Percentiles rank a stretch among this genome's conserved stretches.
Conservation (phyloP, 2,888 invertebrate species). For the Diploptera punctata region DNA sequence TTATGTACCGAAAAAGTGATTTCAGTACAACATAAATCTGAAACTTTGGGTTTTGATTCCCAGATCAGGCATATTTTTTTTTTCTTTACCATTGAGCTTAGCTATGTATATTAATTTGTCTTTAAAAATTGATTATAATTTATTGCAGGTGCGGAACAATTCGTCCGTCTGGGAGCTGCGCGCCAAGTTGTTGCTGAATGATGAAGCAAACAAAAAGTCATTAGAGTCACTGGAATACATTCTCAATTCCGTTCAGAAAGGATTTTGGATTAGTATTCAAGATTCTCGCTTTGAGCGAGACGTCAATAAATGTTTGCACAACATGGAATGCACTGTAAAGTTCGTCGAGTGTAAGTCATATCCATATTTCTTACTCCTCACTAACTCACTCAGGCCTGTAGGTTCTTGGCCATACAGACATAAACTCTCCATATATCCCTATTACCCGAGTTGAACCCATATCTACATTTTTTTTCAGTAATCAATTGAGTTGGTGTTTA, state of each 20-base stretch:
- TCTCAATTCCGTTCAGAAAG: slow-evolving; percentile 77
- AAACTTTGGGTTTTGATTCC: background rate
- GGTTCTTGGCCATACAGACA: too few relatives aligned
- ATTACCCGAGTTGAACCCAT: background rate
- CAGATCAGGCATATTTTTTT: background rate
- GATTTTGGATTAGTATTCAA: slow-evolving; percentile 73
- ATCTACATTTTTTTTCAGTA: background rate
- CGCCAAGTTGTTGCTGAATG: slow-evolving; percentile 72
- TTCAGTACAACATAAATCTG: too few relatives aligned
- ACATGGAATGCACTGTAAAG: slow-evolving; percentile 65
- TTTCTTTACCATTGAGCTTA: background rate
- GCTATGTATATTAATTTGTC: background rate
- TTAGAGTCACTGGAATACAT: slow-evolving; percentile 58
- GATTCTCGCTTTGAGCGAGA: slow-evolving; percentile 64
- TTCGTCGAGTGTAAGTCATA: slow-evolving; percentile 58
- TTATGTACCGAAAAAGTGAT: too few relatives aligned
- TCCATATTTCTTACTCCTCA: background rate
- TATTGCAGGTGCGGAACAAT: slow-evolving; percentile 61
- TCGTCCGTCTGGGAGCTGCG: slow-evolving; percentile 84
- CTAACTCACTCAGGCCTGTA: background rate
- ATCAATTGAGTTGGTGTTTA: too few relatives aligned
- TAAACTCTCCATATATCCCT: too few relatives aligned
- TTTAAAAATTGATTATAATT: background rate
- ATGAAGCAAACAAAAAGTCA: slow-evolving; percentile 51
- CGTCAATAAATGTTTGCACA: slow-evolving; percentile 61